Conservation (phyloP, 2,113 vertebrate species). For the Thalassoma bifasciatum region DNA sequence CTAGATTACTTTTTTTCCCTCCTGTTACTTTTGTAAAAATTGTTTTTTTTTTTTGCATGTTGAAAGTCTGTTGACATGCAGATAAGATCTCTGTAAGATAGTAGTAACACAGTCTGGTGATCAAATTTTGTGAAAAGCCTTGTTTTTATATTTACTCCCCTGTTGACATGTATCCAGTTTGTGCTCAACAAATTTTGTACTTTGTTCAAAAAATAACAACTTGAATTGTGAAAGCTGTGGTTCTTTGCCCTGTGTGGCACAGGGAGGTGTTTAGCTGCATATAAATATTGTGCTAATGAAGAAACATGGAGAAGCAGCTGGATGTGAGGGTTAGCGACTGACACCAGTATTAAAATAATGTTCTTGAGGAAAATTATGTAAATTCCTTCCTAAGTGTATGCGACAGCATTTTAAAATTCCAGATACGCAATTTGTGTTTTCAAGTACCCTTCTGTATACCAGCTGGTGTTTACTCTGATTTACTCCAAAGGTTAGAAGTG, state of each 20-base stretch:
- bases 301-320: slow-evolving; percentile 31
- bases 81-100: too few species aligned
- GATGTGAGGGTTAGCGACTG: slow-evolving; percentile 18
- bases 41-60: too few species aligned
- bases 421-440: slow-evolving; percentile 51
- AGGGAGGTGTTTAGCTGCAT: slow-evolving; percentile 40
- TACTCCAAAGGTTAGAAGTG: slow-evolving; percentile 57
- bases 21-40: too few species aligned
- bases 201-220: neutral
- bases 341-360: slow-evolving; percentile 25
- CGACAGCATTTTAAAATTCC: slow-evolving; percentile 46
- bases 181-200: neutral
- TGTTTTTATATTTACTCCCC: neutral
- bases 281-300: slow-evolving; percentile 47
- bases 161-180: neutral
- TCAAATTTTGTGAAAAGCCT: neutral
- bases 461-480: slow-evolving; percentile 66
- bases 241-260: slow-evolving; percentile 18
- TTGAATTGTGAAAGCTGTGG: slow-evolving; percentile 10
- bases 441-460: slow-evolving; percentile 42
- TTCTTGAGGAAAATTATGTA: slow-evolving; percentile 40
- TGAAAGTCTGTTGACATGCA: too few species aligned
- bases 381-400: slow-evolving; percentile 21
- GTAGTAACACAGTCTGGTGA: neutral
- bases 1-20: too few species aligned